phyloP scores from a whole-genome alignment of 2,797 vertebrate species.

The Thamnophis elegans region DNA sequence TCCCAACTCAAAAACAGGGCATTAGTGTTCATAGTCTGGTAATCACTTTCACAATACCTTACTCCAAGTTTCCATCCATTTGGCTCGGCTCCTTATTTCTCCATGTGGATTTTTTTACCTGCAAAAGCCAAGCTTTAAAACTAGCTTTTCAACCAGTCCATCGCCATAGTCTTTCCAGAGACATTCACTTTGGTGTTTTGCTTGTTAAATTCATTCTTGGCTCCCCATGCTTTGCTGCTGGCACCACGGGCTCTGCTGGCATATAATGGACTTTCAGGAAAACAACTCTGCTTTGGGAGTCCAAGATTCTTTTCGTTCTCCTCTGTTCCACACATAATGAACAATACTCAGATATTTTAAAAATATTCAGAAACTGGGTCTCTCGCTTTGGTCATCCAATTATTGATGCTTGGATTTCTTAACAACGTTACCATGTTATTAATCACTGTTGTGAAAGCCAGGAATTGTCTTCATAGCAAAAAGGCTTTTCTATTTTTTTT shows the following conservation, averaged over 20 bases:
- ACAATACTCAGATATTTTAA: neutral
- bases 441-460: neutral
- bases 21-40: neutral
- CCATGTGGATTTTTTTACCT: neutral
- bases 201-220: neutral
- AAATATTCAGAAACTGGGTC: neutral
- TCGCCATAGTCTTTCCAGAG: neutral
- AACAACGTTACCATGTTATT: neutral
- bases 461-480: neutral
- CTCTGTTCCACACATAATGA: neutral
- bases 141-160: neutral
- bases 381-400: neutral
- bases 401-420: neutral
- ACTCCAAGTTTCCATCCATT: constrained; percentile 5
- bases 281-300: neutral
- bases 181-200: neutral
- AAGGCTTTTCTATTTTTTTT: neutral
- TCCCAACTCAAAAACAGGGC: neutral
- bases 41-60: neutral
- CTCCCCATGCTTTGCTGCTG: neutral
- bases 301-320: neutral
- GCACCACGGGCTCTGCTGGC: neutral
- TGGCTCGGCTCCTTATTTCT: neutral
- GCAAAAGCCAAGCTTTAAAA: neutral
- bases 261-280: neutral